Evolutionary conservation across 30 jellyfish, hydroid and myxozoan species (phyloP), one percentile per base, ranked within the genome.

Genomic region (Aurelia sp.): DNA sequence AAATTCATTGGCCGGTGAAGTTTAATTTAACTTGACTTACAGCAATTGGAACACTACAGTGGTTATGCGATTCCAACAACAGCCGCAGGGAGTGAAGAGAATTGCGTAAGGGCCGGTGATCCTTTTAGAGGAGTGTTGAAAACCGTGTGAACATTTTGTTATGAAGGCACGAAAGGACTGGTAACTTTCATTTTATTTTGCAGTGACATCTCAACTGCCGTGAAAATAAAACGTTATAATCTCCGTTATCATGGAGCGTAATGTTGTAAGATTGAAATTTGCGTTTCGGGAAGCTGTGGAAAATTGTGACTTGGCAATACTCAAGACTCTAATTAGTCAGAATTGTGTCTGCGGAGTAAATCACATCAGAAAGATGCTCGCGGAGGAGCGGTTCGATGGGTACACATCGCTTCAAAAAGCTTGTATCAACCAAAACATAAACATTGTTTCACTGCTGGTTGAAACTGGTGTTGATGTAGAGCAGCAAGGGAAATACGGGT

Each of bases 401-500:
- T 87, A 40, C 47, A 67, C 96, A 2, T 50, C 88, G 17, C 63
- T 87, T 61, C 96, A 87, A 31, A 55, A 70, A 30, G 96, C 91
- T 47, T 87, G 96, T 73, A 13, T 76, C 52, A 47, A 9, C 13
- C 84, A 67, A 50, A 77, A 87, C 78, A 58, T 13, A 27, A 71
- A 55, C 24, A 62, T 78, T 4, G 91, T 60, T 3, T 24, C 87
- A 8, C 33, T 87, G 72, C 57, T 87, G 10, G 48, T 87, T 4
- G 96, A 87, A 48, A 13, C 44, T 38, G 96, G 96, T 8, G 91
- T 73, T 0, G 91, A 87, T 13, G 35, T 87, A 35, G 90, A 69
- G 67, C 87, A 69, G 55, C 90, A 83, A 50, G 88, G 96, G 12
- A 72, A 75, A 24, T 74, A 72, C 81, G 96, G 91, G 22, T 87